Conservation (phyloP, 1,140 invertebrate genomes). For the Drosophila melanica region DNA sequence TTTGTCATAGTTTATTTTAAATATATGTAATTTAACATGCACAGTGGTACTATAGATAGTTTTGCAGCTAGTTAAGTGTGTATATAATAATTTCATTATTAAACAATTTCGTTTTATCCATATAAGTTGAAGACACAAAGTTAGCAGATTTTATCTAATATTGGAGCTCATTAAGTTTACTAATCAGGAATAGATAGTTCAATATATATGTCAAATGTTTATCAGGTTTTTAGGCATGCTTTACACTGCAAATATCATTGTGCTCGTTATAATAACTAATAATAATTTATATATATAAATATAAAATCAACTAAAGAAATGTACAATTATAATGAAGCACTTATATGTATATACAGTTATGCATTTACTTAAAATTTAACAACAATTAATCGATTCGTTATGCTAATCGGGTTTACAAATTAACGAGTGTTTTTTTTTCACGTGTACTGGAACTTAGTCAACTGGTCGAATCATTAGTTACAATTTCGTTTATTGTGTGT, state of each 20-base stretch:
- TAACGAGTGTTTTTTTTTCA: conserved; percentile 49
- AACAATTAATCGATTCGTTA: conserved; percentile 55
- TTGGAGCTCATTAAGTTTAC: conserved; percentile 53
- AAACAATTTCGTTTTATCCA: conserved; percentile 39
- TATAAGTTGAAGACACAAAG: conserved; percentile 60
- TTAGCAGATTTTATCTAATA: conserved; percentile 72
- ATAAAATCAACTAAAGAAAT: conserved; percentile 18
- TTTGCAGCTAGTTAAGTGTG: conserved; percentile 13
- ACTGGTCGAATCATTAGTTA: conserved; percentile 25
- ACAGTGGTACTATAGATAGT: conserved; percentile 1
- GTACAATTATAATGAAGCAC: conserved; percentile 34
- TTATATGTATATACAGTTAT: conserved; percentile 30
- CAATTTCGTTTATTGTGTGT: conserved; percentile 10
- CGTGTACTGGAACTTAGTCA: conserved; percentile 30
- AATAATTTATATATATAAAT: conserved; percentile 13
- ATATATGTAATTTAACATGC: neutral
- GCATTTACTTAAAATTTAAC: conserved; percentile 67
- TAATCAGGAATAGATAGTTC: conserved; percentile 28
- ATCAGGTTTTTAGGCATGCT: conserved; percentile 20
- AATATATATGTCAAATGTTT: conserved; percentile 22
- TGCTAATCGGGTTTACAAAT: conserved; percentile 32
- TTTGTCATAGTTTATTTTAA: neutral
- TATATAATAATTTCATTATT: conserved; percentile 50
- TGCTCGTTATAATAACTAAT: conserved; percentile 22
- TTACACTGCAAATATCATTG: conserved; percentile 34